Conservation (phyloP, 1,140 invertebrate genomes). For the Ips nitidus region DNA sequence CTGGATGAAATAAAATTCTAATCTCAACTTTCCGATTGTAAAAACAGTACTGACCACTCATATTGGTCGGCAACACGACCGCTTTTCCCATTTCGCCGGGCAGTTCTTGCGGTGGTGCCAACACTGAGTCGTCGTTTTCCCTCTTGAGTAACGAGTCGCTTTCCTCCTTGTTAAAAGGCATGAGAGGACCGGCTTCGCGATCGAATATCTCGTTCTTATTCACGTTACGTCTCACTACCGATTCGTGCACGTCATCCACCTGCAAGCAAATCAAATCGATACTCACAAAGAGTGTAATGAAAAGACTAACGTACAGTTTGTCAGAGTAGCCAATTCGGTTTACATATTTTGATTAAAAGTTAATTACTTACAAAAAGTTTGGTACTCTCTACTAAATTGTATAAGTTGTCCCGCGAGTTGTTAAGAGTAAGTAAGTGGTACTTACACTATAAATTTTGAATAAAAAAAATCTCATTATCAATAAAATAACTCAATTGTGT, state of each 20-base stretch:
- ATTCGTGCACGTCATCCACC: conserved; percentile 4
- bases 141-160: not conserved
- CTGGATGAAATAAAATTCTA: not conserved
- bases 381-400: too few relatives aligned
- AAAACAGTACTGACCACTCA: conserved; percentile 56
- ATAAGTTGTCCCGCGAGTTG: too few relatives aligned
- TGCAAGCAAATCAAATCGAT: not conserved
- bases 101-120: conserved; percentile 50
- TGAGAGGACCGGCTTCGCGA: conserved; percentile 16
- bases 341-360: too few relatives aligned
- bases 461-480: too few relatives aligned
- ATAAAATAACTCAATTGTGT: too few relatives aligned
- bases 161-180: conserved; percentile 37
- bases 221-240: not conserved
- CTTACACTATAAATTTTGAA: too few relatives aligned
- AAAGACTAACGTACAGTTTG: too few relatives aligned
- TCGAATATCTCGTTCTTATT: not conserved
- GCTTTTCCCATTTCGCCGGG: conserved; percentile 85
- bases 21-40: not conserved
- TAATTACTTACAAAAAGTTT: too few relatives aligned
- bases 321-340: too few relatives aligned
- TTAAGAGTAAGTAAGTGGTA: too few relatives aligned
- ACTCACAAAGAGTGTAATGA: not conserved
- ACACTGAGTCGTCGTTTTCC: conserved; percentile 31
- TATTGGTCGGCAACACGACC: conserved; percentile 80